These are phyloP conservation scores for Probaryconus sp. DNA, from an alignment of 1,140 invertebrate species.

Conservation along the genomic window DNA sequence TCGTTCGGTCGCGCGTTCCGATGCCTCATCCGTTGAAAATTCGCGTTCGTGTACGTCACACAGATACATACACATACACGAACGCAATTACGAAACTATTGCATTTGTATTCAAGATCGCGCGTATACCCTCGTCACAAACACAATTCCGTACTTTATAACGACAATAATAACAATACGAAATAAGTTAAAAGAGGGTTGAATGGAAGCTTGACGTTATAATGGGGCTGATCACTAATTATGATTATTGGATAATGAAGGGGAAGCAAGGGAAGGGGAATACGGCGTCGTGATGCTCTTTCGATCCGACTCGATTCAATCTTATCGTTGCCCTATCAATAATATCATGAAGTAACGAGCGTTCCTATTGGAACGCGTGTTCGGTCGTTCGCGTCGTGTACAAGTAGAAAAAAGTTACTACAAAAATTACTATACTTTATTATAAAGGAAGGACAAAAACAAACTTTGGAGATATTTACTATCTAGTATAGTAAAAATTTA, in stretches of 20 bases:
- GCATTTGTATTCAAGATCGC: conserved; percentile 38
- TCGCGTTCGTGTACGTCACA: conserved; percentile 24
- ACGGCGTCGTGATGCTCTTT: conserved; percentile 7
- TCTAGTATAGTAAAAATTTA: no score
- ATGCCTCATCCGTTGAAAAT: conserved; percentile 37
- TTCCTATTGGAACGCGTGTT: conserved; percentile 19
- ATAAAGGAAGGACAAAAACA: no score
- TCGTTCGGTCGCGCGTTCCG: conserved; percentile 36
- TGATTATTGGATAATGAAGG: conserved; percentile 67
- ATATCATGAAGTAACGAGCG: conserved; percentile 40
- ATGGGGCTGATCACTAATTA: conserved; percentile 71
- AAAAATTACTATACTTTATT: no score
- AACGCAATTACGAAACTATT: conserved; percentile 40
- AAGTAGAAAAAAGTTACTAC: no score
- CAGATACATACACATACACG: conserved; percentile 7
- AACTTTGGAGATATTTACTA: no score
- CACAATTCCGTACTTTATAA: conserved; percentile 27
- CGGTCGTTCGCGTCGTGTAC: conserved; percentile 32
- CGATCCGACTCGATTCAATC: conserved; percentile 24
- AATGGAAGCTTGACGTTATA: conserved; percentile 59
- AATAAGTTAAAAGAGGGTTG: conserved; percentile 39
- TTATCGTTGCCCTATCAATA: conserved; percentile 36
- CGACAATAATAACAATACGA: conserved; percentile 38
- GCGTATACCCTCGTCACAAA: conserved; percentile 27
- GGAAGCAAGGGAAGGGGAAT: background rate